Percentiles rank a stretch among this genome's conserved stretches.
Evolutionary conservation across 2,113 vertebrate genomes (phyloP).

Genomic region (Syngnathus scovelli): DNA sequence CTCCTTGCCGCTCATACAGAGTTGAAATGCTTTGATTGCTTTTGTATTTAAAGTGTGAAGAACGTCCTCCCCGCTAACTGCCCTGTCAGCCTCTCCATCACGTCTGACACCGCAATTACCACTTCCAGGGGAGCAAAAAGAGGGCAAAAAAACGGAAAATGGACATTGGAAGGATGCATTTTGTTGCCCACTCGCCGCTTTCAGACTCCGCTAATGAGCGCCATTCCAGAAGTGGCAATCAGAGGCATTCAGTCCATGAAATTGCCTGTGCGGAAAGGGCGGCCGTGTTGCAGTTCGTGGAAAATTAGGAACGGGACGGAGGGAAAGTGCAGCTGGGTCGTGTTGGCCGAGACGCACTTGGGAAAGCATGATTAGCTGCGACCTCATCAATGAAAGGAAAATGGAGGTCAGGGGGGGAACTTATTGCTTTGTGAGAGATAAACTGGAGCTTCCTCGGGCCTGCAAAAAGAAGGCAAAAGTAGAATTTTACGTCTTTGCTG

Average conservation of each 20-base stretch:
- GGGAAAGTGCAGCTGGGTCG: slow-evolving; percentile 32
- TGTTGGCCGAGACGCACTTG: slow-evolving; percentile 13
- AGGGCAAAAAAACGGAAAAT: slow-evolving; percentile 1
- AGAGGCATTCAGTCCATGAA: slow-evolving; percentile 45
- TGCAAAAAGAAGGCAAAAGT: too few species aligned
- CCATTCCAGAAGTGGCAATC: slow-evolving; percentile 50
- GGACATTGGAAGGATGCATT: slow-evolving; percentile 17
- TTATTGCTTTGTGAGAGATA: slow-evolving; percentile 19
- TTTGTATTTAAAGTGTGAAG: background rate
- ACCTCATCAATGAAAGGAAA: slow-evolving; percentile 45
- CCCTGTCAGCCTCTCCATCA: slow-evolving; percentile 25
- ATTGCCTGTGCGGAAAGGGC: slow-evolving; percentile 27
- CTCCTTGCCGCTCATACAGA: background rate
- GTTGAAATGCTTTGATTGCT: background rate
- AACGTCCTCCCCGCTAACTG: slow-evolving; percentile 4
- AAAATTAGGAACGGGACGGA: slow-evolving; percentile 22
- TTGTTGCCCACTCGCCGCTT: slow-evolving; percentile 21
- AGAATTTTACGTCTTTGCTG: too few species aligned
- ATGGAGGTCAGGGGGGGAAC: slow-evolving; percentile 35
- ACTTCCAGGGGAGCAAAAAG: slow-evolving; percentile 3
- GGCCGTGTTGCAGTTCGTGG: slow-evolving; percentile 15
- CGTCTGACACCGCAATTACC: slow-evolving; percentile 41
- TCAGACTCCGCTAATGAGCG: slow-evolving; percentile 39
- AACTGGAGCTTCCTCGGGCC: background rate
- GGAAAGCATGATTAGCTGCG: slow-evolving; percentile 42